Evolutionary conservation across 2,888 invertebrate species (phyloP), one percentile per base, ranked within the genome.

Genomic region (Drosophila antonietae): DNA sequence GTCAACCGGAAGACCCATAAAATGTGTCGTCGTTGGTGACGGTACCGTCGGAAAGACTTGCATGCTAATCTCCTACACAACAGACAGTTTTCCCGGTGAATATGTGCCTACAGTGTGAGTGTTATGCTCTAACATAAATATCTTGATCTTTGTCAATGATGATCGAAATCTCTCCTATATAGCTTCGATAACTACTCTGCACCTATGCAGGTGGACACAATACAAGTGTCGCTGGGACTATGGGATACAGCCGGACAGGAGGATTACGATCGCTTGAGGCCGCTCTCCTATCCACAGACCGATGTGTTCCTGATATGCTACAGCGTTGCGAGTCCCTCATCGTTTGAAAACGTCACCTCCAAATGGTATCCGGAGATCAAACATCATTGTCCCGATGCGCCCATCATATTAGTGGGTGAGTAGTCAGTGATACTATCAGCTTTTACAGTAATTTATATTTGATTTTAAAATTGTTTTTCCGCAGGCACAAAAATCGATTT

Each of bases 341-440:
- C 99, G 57, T 99, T 98, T 94, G 99, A 99, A 94, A 99, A 99
- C 95, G 98, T 99, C 78, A 98, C 98, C 91, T 98, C 98, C 82
- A 99, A 99, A 94, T 99, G 99, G 99, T 98, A 98, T 94, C 99
- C 99, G 81, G 99, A 99, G 95, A 98, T 99, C 90, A 98, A 99
- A 94, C 99, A 99, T 93, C 99, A 99, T 93, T 99, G 99, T 94
- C 99, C 99, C 75, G 99, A 99, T 94, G 98, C 99, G 80, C 99
- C 99, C 73, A 98, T 99, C 93, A 97, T 99, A 93, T 95, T 99
- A 93, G 98, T 99, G 93, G 99, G 99, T 97, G 93, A 94, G 96
- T 51, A 31, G 7, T 20, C 14, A 10, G 44, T 14, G 6, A 6
- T 6, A 9, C 6, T 33, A 6, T 46, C 39, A 10, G 15, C 28